Conservation (phyloP, 2,888 invertebrate species). For the Ormyrus thymus region DNA sequence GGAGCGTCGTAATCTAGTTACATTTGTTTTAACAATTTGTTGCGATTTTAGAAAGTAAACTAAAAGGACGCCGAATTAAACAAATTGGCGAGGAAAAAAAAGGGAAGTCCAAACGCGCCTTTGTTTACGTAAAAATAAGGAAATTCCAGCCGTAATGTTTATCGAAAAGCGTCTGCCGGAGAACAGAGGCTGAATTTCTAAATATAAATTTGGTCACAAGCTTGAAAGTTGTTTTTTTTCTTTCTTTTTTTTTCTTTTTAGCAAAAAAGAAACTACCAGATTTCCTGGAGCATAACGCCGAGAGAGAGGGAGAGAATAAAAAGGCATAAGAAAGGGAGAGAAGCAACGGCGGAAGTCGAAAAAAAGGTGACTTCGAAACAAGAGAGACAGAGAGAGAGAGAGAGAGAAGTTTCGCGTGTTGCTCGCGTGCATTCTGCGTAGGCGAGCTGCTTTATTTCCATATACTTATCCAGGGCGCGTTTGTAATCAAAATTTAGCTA, state of each 20-base stretch:
- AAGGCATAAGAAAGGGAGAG: neutral
- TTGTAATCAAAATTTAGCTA: neutral
- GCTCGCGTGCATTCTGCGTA: neutral
- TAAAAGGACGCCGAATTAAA: no score
- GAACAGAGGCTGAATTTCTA: neutral
- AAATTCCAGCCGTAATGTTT: neutral
- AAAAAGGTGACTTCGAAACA: slow-evolving; percentile 21
- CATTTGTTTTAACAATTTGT: no score
- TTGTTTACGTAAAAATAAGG: neutral
- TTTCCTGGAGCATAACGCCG: slow-evolving; percentile 29
- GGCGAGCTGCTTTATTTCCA: neutral
- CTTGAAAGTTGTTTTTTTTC: neutral
- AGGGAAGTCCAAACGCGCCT: neutral
- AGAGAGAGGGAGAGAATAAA: neutral
- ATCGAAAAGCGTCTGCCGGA: no score
- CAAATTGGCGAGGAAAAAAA: no score
- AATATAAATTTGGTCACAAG: slow-evolving; percentile 15
- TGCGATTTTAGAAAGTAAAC: no score
- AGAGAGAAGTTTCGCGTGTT: slow-evolving; percentile 10
- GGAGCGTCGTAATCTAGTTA: no score
- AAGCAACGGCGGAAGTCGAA: slow-evolving; percentile 31
- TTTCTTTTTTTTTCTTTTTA: neutral
- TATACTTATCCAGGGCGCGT: neutral
- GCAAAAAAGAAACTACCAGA: slow-evolving; percentile 9
- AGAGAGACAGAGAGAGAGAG: slow-evolving; percentile 1